Evolutionary conservation across 1,140 invertebrate species (phyloP).

Genomic region (Bacillus rossius): DNA sequence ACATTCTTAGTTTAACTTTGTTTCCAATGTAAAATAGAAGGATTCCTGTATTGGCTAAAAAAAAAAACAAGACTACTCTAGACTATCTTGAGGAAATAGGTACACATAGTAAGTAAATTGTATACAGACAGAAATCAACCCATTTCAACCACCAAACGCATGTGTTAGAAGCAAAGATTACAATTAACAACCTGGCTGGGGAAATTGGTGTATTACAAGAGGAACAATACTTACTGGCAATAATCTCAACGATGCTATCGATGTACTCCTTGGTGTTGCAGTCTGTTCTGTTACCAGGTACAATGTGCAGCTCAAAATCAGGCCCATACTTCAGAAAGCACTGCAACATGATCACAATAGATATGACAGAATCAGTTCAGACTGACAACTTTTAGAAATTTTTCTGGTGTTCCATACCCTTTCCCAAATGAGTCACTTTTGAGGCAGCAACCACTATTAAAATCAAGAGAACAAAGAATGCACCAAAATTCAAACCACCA

Average conservation of each 20-base stretch:
- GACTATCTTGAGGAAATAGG: too few relatives aligned
- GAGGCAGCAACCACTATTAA: background rate
- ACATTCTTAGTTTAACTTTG: too few relatives aligned
- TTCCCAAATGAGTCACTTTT: background rate
- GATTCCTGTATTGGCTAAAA: too few relatives aligned
- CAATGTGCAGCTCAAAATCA: conserved; percentile 9
- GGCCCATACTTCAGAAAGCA: conserved; percentile 7
- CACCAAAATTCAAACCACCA: background rate
- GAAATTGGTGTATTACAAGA: too few relatives aligned
- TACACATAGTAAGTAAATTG: too few relatives aligned
- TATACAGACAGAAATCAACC: too few relatives aligned
- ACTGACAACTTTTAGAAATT: background rate
- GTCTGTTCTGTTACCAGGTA: conserved; percentile 5
- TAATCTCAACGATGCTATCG: background rate
- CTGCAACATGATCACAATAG: background rate
- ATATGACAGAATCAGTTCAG: background rate
- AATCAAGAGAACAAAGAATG: background rate
- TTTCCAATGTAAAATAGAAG: too few relatives aligned
- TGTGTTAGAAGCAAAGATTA: too few relatives aligned
- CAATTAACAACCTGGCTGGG: too few relatives aligned
- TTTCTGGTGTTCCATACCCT: background rate
- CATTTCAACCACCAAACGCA: too few relatives aligned
- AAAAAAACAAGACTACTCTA: too few relatives aligned
- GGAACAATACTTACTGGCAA: background rate
- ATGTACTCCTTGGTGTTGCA: background rate